phyloP scores from a whole-genome alignment of 92 coral and sea anemone species.

The Virgularia gustaviana region DNA sequence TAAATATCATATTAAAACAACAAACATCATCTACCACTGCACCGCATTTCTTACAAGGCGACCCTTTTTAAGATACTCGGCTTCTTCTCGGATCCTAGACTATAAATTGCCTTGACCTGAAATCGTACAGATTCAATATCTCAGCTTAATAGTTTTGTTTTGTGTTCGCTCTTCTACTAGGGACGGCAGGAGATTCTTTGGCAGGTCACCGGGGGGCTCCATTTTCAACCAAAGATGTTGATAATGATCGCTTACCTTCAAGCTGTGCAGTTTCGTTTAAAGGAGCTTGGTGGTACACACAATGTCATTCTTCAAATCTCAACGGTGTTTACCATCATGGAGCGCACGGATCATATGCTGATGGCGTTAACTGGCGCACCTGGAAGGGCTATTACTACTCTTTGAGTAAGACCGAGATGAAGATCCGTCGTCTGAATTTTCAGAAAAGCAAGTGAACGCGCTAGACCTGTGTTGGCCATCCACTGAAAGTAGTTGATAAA shows the following conservation, averaged over 20 bases:
- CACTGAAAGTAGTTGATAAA: no score
- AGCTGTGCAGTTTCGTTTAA: background rate
- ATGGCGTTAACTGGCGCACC: background rate
- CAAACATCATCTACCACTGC: no score
- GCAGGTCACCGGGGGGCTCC: background rate
- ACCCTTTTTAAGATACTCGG: no score
- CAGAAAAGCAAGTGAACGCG: no score
- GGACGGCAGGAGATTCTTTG: slow-evolving; percentile 12
- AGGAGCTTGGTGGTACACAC: slow-evolving; percentile 16
- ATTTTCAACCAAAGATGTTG: slow-evolving; percentile 4
- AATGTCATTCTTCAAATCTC: background rate
- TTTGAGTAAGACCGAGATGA: slow-evolving; percentile 9
- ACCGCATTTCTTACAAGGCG: no score
- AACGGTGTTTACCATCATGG: slow-evolving; percentile 14
- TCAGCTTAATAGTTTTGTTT: background rate
- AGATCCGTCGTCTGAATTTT: no score
- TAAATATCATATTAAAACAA: no score
- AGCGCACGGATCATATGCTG: background rate
- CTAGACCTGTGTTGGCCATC: no score
- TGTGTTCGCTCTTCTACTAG: no score
- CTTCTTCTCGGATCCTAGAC: no score
- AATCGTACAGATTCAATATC: no score
- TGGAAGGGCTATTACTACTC: background rate
- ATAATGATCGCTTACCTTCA: background rate
- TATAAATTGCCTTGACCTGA: no score